Conservation (phyloP, 2,797 vertebrate genomes). For the Xenops minutus region DNA sequence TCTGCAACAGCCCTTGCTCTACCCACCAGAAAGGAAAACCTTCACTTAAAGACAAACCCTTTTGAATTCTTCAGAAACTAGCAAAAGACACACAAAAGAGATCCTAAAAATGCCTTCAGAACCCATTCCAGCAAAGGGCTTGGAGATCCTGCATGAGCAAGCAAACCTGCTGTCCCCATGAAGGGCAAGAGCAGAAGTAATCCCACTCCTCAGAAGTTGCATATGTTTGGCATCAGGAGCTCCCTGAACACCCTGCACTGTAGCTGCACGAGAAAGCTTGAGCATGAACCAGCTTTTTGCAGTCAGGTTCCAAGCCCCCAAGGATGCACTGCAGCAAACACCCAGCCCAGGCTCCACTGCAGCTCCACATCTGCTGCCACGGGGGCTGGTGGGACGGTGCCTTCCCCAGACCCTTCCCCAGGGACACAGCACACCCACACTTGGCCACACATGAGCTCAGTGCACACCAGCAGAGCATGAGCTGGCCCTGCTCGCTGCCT, state of each 20-base stretch:
- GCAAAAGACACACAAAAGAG: not conserved
- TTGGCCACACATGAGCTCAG: fast-evolving
- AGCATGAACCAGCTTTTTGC: not conserved
- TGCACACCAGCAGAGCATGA: fast-evolving
- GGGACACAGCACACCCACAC: fast-evolving
- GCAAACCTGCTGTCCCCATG: not conserved
- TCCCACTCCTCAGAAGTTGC: not conserved
- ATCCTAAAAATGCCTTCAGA: not conserved
- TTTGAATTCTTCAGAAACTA: not conserved
- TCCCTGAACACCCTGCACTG: fast-evolving
- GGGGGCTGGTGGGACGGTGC: fast-evolving
- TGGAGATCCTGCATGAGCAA: not conserved
- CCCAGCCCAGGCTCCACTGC: fast-evolving
- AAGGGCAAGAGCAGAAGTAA: not conserved
- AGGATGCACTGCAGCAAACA: fast-evolving
- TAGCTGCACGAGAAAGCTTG: not conserved
- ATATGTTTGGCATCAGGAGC: fast-evolving
- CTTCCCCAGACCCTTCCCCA: not conserved
- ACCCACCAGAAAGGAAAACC: not conserved
- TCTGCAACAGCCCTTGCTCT: not conserved
- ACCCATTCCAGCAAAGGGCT: not conserved
- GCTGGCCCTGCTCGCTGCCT: not conserved
- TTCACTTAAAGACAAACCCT: not conserved
- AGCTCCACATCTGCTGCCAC: fast-evolving
- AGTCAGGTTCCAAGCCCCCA: not conserved